Percentiles rank a stretch among this genome's conserved stretches.
Evolutionary conservation across 2,797 vertebrate species (phyloP).

Genomic region (Molothrus aeneus): DNA sequence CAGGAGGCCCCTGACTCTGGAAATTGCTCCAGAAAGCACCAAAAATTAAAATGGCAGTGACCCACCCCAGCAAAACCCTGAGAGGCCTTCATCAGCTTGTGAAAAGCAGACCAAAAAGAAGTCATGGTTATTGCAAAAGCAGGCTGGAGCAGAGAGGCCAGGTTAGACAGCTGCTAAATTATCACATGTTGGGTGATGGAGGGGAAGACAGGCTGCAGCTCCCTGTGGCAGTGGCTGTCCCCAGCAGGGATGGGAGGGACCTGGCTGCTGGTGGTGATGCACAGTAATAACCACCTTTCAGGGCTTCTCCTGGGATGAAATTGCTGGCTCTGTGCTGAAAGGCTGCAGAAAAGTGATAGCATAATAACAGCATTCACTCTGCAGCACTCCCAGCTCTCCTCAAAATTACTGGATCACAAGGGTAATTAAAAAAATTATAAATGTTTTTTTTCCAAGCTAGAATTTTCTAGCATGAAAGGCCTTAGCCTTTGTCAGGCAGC

Average conservation of each 20-base stretch:
- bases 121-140: neutral
- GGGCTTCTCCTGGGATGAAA: constrained; percentile 54
- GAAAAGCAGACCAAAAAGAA: neutral
- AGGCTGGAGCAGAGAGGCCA: neutral
- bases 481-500: constrained; percentile 10
- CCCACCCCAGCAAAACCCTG: neutral
- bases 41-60: neutral
- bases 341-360: constrained; percentile 70
- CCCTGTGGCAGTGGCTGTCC: neutral
- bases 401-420: constrained; percentile 63
- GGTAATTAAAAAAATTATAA: constrained; percentile 77
- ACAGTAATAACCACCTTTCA: constrained; percentile 54
- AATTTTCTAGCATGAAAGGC: constrained; percentile 64
- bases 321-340: constrained; percentile 65
- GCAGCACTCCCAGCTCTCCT: constrained; percentile 57
- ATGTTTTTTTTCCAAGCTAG: constrained; percentile 61
- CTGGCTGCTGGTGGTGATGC: neutral
- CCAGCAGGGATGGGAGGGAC: neutral
- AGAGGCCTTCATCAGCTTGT: neutral
- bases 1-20: fast-evolving
- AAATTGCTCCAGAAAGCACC: neutral
- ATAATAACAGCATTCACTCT: constrained; percentile 71
- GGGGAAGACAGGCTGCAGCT: neutral
- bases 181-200: neutral
- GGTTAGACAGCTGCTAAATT: neutral